Conservation (phyloP, 2,797 vertebrate species). For the Enteromius unitaeniatus region DNA sequence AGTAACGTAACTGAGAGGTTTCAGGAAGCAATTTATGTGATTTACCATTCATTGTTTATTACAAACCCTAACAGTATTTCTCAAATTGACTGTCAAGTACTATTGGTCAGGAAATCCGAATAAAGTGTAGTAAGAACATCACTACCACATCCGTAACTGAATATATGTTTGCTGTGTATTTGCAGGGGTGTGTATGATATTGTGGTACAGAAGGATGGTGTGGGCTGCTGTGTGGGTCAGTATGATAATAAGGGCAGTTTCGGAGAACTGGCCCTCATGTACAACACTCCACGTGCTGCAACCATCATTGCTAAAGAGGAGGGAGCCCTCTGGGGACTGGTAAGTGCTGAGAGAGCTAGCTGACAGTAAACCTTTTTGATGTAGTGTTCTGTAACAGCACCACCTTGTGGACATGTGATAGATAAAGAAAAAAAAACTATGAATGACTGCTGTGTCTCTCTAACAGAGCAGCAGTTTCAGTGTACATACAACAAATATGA, state of each 20-base stretch:
- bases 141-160: neutral
- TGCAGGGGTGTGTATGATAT: conserved; percentile 92
- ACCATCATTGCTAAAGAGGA: conserved; percentile 92
- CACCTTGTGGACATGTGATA: conserved; percentile 66
- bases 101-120: neutral
- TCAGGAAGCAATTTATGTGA: neutral
- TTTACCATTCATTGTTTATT: neutral
- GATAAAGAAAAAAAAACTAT: neutral
- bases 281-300: conserved; percentile 96
- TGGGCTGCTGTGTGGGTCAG: conserved; percentile 87
- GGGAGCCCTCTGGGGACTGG: conserved; percentile 94
- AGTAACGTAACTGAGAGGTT: neutral
- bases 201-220: conserved; percentile 83
- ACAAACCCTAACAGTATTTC: neutral
- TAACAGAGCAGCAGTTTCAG: neutral
- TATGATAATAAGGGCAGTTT: conserved; percentile 97
- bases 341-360: conserved; percentile 73
- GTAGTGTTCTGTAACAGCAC: conserved; percentile 58
- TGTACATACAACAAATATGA: neutral
- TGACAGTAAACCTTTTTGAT: neutral
- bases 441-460: neutral
- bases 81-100: neutral
- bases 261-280: conserved; percentile 96
- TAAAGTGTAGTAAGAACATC: neutral
- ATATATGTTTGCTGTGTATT: conserved; percentile 18